Base-by-base conservation (phyloP, 2,888 invertebrate species). In the Meteorus colon region DNA sequence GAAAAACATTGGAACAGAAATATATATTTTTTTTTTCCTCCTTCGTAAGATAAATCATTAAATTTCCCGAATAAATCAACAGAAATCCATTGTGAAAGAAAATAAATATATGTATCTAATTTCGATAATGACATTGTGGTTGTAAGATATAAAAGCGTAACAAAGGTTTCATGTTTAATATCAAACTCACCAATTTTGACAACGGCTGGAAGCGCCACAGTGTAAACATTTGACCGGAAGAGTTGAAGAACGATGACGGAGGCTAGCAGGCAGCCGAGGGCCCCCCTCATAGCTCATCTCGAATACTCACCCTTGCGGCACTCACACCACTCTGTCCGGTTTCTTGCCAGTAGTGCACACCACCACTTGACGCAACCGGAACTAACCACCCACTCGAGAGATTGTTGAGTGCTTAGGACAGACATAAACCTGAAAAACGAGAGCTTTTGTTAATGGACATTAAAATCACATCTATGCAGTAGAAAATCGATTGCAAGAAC, bases 251-350 rank as follows among this genome's bases (percentile, higher is more conserved):
- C 82, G 80, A 85, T 84, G 81, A 88, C 82, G 83, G 82, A 85
- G 88, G 89, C 89, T 87, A 88, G 84, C 86, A 89, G 85, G 84
- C 86, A 88, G 88, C 89, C 89, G 84, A 87, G 82, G 81, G 84
- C 82, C 82, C 85, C 86, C 89, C 86, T 89, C 89, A 89, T 89
- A 88, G 89, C 88, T 89, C 89, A 89, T 89, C 87, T 87, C 89
- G 89, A 85, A 89, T 84, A 85, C 85, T 84, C 85, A 83, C 83
- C 85, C 82, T 81, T 73, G 80, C 81, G 83, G 84, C 81, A 82
- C 80, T 79, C 78, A 81, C 81, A 82, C 81, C 80, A 48, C 48
- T 48, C 48, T 48, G 48, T 48, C 48, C 48, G 48, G 48, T 79
- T 84, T 78, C 80, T 80, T 63, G 63, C 63, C 75, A 82, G 76